Percentiles rank a stretch among this genome's conserved stretches.
These are phyloP conservation scores for Elmis aenea DNA, from an alignment of 2,888 invertebrate genomes.

Conservation along the genomic window DNA sequence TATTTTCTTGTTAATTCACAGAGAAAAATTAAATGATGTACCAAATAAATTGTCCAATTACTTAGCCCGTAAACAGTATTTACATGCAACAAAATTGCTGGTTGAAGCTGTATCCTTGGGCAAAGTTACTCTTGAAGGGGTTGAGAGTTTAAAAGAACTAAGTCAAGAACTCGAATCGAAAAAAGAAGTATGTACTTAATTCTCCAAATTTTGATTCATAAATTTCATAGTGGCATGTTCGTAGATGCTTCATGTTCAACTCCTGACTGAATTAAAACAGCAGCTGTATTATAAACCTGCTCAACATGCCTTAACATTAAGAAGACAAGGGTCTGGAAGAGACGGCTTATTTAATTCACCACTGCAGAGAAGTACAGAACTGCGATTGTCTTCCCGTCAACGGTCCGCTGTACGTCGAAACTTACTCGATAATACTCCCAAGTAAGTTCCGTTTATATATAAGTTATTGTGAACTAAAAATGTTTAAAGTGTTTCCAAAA, in stretches of 20 bases:
- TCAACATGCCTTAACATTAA: constrained; percentile 46
- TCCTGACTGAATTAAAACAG: constrained; percentile 66
- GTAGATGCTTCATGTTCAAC: constrained; percentile 61
- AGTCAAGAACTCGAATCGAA: constrained; percentile 67
- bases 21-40: constrained; percentile 71
- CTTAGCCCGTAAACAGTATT: constrained; percentile 69
- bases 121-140: constrained; percentile 69
- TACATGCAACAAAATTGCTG: constrained; percentile 79
- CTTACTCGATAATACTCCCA: constrained; percentile 14
- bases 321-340: constrained; percentile 58
- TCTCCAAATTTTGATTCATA: neutral
- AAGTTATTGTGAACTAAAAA: constrained; percentile 5
- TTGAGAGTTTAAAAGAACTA: constrained; percentile 79
- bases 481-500: constrained; percentile 8
- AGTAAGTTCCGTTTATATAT: constrained; percentile 16
- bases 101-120: constrained; percentile 64
- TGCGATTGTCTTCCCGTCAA: constrained; percentile 54
- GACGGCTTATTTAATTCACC: constrained; percentile 49
- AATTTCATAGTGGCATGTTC: constrained; percentile 25
- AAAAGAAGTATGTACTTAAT: constrained; percentile 50
- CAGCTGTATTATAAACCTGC: constrained; percentile 59
- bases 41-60: constrained; percentile 62
- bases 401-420: constrained; percentile 44
- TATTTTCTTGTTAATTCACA: constrained; percentile 39
- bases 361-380: constrained; percentile 55